phyloP scores from a whole-genome alignment of 2,113 vertebrate genomes.

The Pycnonotus jocosus region DNA sequence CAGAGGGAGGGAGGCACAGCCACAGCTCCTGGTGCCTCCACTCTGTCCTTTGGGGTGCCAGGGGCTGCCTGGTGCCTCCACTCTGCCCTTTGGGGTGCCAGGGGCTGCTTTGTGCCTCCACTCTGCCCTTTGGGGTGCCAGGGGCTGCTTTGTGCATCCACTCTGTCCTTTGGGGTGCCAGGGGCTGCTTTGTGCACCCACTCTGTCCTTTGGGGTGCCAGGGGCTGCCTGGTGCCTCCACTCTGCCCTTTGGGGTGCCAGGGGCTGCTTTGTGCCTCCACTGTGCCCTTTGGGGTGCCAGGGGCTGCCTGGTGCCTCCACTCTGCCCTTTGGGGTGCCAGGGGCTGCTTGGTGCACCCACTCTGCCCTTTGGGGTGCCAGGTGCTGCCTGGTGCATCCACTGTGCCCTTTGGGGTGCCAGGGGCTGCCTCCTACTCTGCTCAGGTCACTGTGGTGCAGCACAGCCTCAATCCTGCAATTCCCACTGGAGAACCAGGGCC shows the following conservation, averaged over 20 bases:
- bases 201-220: neutral
- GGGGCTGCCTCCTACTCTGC: no score
- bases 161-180: neutral
- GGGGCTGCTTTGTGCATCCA: no score
- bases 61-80: rapidly evolving
- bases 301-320: rapidly evolving
- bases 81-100: neutral
- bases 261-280: no score
- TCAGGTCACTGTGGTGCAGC: rapidly evolving
- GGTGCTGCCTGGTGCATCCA: rapidly evolving
- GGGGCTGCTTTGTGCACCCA: no score
- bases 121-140: neutral
- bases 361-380: neutral
- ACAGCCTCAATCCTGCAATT: no score
- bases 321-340: neutral
- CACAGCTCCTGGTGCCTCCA: neutral
- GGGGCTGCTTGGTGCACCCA: rapidly evolving
- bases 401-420: neutral
- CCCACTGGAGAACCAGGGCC: neutral
- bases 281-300: neutral
- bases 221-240: rapidly evolving
- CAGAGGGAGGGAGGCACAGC: neutral
- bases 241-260: neutral
- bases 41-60: neutral
- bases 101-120: no score